Base-by-base conservation (phyloP, 1,140 invertebrate genomes). In the Vanessa tameamea region DNA sequence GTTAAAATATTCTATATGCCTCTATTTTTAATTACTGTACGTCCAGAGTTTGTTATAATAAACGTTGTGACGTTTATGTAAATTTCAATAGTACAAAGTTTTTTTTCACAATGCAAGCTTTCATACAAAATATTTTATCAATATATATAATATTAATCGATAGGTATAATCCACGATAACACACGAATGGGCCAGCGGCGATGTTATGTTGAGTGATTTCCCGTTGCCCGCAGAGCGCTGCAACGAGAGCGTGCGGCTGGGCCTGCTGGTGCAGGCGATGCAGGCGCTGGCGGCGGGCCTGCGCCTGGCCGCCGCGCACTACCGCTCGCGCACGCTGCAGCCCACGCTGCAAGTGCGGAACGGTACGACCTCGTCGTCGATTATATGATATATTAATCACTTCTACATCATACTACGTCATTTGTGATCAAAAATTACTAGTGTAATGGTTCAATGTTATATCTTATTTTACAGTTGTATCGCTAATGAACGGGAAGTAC, bases 201-300 rank as follows among this genome's bases (percentile, higher is more conserved):
- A 3, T 31, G 26, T 31, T 4, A 31, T 6, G 26, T 6, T 31
- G 20, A 20, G 20, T 20, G 20, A 20, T 20, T 20, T 20, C 20
- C 20, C 20, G 20, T 20, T 31, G 26, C 12, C 75, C 73, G 80
- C 90, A 82, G 94, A 94, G 83, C 91, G 92, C 64, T 93, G 92
- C 81, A 93, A 91, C 81, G 95, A 96, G 79, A 95, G 97, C 16
- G 98, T 99, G 89, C 97, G 99, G 85, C 93, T 99, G 57, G 97
- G 99, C 53, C 94, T 99, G 61, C 95, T 99, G 77, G 96, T 99
- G 50, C 89, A 94, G 79, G 97, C 97, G 1, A 94, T 99, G 69
- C 98, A 99, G 85, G 95, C 99, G 88, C 94, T 99, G 2, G 97
- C 98, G 64, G 98, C 98, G 11, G 98, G 98, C 8, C 94, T 99